phyloP scores from a whole-genome alignment of 2,113 vertebrate genomes.

The Zosterops japonicus region DNA sequence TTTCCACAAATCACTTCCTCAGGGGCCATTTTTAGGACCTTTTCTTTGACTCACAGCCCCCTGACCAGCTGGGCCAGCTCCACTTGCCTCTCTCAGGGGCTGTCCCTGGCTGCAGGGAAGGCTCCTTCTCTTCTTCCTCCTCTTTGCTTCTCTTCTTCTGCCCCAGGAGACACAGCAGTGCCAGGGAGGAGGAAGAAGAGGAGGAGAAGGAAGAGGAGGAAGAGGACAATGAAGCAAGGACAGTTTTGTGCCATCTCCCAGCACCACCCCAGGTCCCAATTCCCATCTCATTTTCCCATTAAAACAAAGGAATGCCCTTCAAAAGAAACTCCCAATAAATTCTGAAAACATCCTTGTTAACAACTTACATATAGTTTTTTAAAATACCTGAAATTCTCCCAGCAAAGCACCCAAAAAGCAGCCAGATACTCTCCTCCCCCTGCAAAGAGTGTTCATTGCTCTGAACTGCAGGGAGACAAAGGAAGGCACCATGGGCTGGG shows the following conservation, averaged over 20 bases:
- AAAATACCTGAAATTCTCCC: neutral
- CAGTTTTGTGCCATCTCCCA: neutral
- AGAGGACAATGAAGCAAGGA: neutral
- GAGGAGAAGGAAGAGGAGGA: neutral
- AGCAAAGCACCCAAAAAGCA: neutral
- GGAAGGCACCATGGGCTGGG: neutral
- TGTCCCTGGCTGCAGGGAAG: neutral
- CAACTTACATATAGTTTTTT: rapidly evolving
- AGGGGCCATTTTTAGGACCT: neutral
- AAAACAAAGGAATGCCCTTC: neutral
- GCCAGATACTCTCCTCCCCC: neutral
- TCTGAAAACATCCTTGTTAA: neutral
- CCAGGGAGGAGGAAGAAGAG: no score
- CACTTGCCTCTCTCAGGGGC: rapidly evolving
- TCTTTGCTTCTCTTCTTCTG: neutral
- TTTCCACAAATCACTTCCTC: neutral
- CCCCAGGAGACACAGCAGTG: neutral
- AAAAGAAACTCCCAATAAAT: neutral
- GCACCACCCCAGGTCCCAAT: neutral
- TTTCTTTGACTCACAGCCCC: neutral
- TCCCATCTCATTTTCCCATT: neutral
- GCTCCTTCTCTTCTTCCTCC: neutral
- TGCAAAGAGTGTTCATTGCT: neutral
- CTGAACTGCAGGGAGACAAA: neutral
- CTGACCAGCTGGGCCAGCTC: rapidly evolving